These are phyloP conservation scores for Pristionchus mayeri DNA, from an alignment of 2,888 invertebrate genomes.

Conservation along the genomic window DNA sequence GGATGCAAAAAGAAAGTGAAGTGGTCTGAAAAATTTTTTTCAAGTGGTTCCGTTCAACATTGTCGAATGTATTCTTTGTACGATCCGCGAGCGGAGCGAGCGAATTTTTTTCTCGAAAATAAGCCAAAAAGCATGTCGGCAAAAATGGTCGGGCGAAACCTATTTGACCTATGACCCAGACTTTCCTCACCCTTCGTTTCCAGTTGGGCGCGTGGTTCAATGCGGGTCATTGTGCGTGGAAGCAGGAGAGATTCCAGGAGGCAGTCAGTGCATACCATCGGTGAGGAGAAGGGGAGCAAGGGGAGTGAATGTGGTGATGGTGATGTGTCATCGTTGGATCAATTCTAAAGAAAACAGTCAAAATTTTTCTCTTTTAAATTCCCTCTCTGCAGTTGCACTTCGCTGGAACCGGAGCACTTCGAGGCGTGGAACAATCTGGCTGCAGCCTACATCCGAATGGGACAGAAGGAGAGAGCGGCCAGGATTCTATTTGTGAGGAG, in stretches of 20 bases:
- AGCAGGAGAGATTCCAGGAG: constrained; percentile 69
- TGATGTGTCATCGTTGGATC: too few species aligned
- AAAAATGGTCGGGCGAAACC: too few species aligned
- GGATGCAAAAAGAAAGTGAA: too few species aligned
- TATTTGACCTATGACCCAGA: too few species aligned
- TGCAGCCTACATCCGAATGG: constrained; percentile 90
- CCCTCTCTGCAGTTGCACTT: constrained; percentile 61
- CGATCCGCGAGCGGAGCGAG: too few species aligned
- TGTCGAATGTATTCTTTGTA: too few species aligned
- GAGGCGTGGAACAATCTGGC: constrained; percentile 99
- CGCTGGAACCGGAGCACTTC: constrained; percentile 81
- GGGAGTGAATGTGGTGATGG: not conserved
- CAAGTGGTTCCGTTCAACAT: too few species aligned
- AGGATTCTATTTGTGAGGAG: constrained; percentile 64
- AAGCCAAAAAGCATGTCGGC: too few species aligned
- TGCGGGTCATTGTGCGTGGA: constrained; percentile 72
- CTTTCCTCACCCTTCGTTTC: not conserved
- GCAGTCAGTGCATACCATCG: constrained; percentile 61
- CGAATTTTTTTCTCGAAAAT: too few species aligned
- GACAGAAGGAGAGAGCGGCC: constrained; percentile 83
- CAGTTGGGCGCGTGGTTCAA: constrained; percentile 70
- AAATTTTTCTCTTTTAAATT: too few species aligned
- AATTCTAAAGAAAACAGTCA: too few species aligned
- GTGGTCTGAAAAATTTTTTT: too few species aligned
- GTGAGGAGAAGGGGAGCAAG: constrained; percentile 39